Base-by-base conservation (phyloP, 2,797 vertebrate genomes). In the Pangasius krempfi region DNA sequence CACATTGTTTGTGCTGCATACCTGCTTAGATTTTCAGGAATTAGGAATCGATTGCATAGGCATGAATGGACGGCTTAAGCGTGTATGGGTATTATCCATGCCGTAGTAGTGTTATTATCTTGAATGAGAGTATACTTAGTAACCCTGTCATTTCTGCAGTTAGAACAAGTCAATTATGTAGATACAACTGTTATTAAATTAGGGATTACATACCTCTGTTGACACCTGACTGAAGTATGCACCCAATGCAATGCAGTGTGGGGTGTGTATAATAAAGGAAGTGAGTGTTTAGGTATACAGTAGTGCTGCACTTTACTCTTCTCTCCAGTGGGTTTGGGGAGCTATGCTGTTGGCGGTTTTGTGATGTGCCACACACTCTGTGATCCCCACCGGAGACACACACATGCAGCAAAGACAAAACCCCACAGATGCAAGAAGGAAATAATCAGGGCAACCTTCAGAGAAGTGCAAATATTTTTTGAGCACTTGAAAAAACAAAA, bases 401-500 rank as follows among this genome's bases (percentile, higher is more conserved):
- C 20, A 44, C 80, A 83, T n/a, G 44, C 64, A 30, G 54, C 79
- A 82, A 85, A 85, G 76, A 85, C 86, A 89, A 95, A 94, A 94
- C 92, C 93, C 94, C 92, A 92, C 64, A 85, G 94, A 95, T 94
- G 94, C 94, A 92, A 93, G 94, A 92, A 94, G 94, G 93, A 96
- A 96, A 94, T 95, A 96, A 96, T 96, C 95, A 95, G 94, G 94
- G 94, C 94, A 92, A 91, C 89, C 93, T 95, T 96, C 94, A 95
- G 94, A 96, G 93, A 92, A 95, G 95, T 95, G 95, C 95, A 95
- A 96, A 96, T 96, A 94, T 95, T 94, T 94, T 94, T 92, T 91
- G 91, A 95, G 94, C 88, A 92, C 92, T 94, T 94, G 93, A 94
- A 94, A 90, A 94, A 95, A 87, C 79, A 73, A 86, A 83, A 87